Base-by-base conservation (phyloP, 2,888 invertebrate genomes). In the Acheta domesticus region DNA sequence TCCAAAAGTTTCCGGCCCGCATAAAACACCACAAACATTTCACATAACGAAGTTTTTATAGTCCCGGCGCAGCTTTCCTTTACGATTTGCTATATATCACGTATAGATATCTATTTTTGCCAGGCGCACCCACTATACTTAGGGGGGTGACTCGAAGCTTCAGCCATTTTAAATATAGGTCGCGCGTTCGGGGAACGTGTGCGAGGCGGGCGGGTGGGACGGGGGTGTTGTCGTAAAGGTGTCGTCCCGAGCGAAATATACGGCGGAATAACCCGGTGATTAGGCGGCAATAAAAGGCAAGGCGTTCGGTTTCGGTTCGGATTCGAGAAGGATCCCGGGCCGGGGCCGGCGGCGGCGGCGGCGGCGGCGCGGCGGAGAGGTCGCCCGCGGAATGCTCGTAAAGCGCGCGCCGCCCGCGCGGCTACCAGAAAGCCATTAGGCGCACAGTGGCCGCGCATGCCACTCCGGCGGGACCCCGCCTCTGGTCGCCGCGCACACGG, bases 211-310 rank as follows among this genome's bases (percentile, higher is more conserved):
- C 8, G 36, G 36, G n/a, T 62, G 62, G 62, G 62, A 19, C 62
- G 16, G 14, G 62, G n/a, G 62, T 62, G 62, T 62, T 62, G 62
- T 62, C 62, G 62, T 79, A 79, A 79, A 75, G 76, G 62, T 76
- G 79, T 79, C 79, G 50, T 75, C 50, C 23, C 20, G 36, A 48
- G 19, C 62, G 62, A 76, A 76, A 79, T 79, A 79, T 79, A 79
- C 76, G 79, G 76, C 21, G 75, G 75, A 76, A 76, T 50, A 21
- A 50, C 23, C 79, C 79, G 50, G 50, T 76, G 76, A 79, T 79
- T 79, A 79, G 79, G 36, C 48, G 76, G 79, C 79, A 79, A 76
- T 79, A 79, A 79, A 79, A 79, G 62, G n/a, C 16, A 62, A n/a
- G 62, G 62, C 62, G n/a, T 62, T 62, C n/a, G 62, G 16, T 62